phyloP scores from a whole-genome alignment of 92 coral and sea anemone genomes.

The Porites divaricata region DNA sequence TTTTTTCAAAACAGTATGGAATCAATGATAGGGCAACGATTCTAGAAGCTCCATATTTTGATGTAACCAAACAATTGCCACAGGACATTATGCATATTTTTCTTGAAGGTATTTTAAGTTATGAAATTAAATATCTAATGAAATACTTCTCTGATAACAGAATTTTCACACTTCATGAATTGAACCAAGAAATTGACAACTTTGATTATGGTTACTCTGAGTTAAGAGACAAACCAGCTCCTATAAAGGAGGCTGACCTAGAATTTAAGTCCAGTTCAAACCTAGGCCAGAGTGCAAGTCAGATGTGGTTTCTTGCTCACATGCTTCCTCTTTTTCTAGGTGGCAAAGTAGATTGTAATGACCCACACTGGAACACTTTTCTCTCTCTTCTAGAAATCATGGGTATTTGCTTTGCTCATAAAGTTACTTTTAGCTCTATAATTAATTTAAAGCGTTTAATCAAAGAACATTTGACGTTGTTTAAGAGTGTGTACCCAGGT shows the following conservation, averaged over 20 bases:
- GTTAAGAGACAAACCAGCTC: conserved; percentile 21
- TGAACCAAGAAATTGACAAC: conserved; percentile 12
- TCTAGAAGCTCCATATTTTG: neutral
- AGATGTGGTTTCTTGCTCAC: neutral
- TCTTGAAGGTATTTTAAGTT: conserved; percentile 21
- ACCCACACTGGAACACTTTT: too few species aligned
- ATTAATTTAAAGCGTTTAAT: too few species aligned
- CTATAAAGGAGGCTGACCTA: conserved; percentile 7
- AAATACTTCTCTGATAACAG: conserved; percentile 10
- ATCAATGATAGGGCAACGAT: conserved; percentile 5
- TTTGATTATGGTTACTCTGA: conserved; percentile 22
- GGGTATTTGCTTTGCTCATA: too few species aligned
- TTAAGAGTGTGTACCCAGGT: too few species aligned
- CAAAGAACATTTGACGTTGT: too few species aligned
- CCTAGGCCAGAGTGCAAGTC: conserved; percentile 38
- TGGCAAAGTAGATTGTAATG: too few species aligned
- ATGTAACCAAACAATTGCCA: neutral
- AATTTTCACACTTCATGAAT: conserved; percentile 2
- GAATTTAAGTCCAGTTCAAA: conserved; percentile 29
- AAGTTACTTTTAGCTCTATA: too few species aligned
- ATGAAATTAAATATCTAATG: conserved; percentile 13
- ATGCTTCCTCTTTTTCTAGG: too few species aligned
- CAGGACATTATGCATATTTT: neutral
- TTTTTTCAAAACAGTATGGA: conserved; percentile 8
- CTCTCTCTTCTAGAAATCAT: too few species aligned